Evolutionary conservation across 2,113 vertebrate genomes (phyloP), one percentile per base, ranked within the genome.

Genomic region (Poeciliopsis prolifica): DNA sequence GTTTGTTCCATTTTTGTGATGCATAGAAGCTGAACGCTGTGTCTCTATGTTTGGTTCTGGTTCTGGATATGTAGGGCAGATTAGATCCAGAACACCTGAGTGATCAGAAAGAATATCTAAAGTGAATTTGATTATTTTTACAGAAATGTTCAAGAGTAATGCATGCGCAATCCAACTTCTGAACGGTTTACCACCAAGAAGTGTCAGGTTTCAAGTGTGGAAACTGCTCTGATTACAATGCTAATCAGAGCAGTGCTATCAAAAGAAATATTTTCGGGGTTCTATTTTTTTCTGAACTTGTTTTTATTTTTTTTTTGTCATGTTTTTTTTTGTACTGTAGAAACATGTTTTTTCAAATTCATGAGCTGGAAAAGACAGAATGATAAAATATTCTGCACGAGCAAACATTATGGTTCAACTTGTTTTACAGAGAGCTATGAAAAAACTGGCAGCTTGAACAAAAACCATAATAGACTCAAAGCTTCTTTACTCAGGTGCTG

Each of bases 401-500:
- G 76, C 63, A 70, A 65, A 63, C 68, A 1, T 66, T 62, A 86
- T 31, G 71, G 31, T 74, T 78, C 77, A 76, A 79, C 78, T 86
- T 82, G 84, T 78, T 82, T 82, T 78, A 35, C 40, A 54, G 70
- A 72, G 68, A 48, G 74, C 81, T 77, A 81, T 67, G 65, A 64
- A 67, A 61, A 72, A 70, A 70, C 76, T 87, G 82, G 82, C 78
- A 80, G 75, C 10, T 30, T 28, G 76, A 76, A 65, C 58, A 80
- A 80, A 79, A 78, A 89, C 0, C 0, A 87, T 79, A 80, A 94
- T 92, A 92, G 94, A 95, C 94, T 90, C 93, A 94, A 95, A 87
- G 93, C 94, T 94, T 76, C 42, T 44, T 61, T n/a, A 92, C 93
- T 93, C 91, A 95, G 93, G 94, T 90, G 90, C 89, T 78, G 90